Evolutionary conservation across 30 jellyfish, hydroid and myxozoan species (phyloP).

Genomic region (Clytia hemisphaerica): DNA sequence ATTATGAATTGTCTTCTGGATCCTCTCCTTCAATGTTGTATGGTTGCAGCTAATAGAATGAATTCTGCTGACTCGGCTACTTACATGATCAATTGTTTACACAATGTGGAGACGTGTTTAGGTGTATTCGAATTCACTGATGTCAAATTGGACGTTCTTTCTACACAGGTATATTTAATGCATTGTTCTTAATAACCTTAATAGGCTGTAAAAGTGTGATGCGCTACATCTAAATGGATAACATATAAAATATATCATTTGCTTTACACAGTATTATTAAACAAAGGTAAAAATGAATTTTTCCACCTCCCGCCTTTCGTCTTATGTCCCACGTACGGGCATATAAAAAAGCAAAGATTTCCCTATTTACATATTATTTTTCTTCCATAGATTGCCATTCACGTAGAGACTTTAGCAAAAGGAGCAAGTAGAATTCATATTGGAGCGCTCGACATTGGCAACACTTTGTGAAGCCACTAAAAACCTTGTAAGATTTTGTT

Average conservation of each 20-base stretch:
- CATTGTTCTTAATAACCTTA: no score
- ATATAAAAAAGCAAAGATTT: no score
- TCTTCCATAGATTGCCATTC: slow-evolving; percentile 61
- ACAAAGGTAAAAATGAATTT: no score
- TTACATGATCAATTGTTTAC: slow-evolving; percentile 74
- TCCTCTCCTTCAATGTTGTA: slow-evolving; percentile 85
- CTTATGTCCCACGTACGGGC: no score
- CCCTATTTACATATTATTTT: no score
- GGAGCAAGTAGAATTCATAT: slow-evolving; percentile 72
- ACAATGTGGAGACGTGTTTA: slow-evolving; percentile 74
- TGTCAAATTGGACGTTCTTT: slow-evolving; percentile 74
- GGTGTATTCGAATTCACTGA: slow-evolving; percentile 94
- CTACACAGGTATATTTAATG: slow-evolving; percentile 80
- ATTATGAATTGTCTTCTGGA: slow-evolving; percentile 64
- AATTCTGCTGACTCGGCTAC: slow-evolving; percentile 92
- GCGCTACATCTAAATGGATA: no score
- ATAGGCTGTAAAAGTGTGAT: no score
- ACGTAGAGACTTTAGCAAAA: slow-evolving; percentile 62
- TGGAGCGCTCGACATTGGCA: slow-evolving; percentile 65
- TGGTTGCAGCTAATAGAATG: slow-evolving; percentile 74
- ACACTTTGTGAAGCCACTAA: slow-evolving; percentile 39
- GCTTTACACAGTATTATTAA: no score
- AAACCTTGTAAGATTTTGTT: no score
- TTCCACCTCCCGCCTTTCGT: no score
- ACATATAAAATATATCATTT: no score